Percentiles rank a stretch among this genome's conserved stretches.
These are phyloP conservation scores for Alosa alosa DNA, from an alignment of 2,113 vertebrate species.

Conservation along the genomic window DNA sequence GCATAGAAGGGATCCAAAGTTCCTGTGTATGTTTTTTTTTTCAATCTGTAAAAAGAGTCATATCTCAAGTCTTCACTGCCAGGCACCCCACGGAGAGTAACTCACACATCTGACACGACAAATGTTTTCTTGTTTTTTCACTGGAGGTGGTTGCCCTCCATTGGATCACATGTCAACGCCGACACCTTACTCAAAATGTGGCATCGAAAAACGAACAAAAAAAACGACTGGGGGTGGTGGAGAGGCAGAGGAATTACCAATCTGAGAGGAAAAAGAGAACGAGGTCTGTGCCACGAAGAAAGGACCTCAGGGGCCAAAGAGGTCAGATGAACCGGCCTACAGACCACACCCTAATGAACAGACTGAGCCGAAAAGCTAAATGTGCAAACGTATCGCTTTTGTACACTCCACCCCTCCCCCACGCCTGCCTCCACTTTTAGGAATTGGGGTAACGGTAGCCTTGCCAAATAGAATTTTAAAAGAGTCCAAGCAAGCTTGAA, in stretches of 20 bases:
- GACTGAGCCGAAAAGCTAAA: not conserved
- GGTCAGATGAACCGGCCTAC: not conserved
- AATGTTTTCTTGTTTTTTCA: slow-evolving; percentile 18
- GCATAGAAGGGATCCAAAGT: slow-evolving; percentile 26
- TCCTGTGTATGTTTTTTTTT: not conserved
- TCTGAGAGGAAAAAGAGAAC: not conserved
- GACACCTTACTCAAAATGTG: slow-evolving; percentile 20
- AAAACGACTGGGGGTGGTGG: not conserved
- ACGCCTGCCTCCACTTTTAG: not conserved
- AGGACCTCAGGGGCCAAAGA: not conserved
- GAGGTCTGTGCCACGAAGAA: not conserved
- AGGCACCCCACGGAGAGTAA: slow-evolving; percentile 16
- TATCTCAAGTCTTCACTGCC: slow-evolving; percentile 3
- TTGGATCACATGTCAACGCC: slow-evolving; percentile 31
- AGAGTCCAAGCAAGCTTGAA: slow-evolving; percentile 34
- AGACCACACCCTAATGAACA: not conserved
- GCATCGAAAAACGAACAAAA: not conserved
- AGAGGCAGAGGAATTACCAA: not conserved
- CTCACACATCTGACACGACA: slow-evolving; percentile 3
- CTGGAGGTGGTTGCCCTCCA: not conserved
- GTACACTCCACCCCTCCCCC: not conserved
- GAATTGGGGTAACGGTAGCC: slow-evolving; percentile 21
- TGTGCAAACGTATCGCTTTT: not conserved
- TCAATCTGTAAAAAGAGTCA: not conserved
- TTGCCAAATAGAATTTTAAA: slow-evolving; percentile 20